phyloP scores from a whole-genome alignment of 2,113 vertebrate species.

The Podocnemis expansa region DNA sequence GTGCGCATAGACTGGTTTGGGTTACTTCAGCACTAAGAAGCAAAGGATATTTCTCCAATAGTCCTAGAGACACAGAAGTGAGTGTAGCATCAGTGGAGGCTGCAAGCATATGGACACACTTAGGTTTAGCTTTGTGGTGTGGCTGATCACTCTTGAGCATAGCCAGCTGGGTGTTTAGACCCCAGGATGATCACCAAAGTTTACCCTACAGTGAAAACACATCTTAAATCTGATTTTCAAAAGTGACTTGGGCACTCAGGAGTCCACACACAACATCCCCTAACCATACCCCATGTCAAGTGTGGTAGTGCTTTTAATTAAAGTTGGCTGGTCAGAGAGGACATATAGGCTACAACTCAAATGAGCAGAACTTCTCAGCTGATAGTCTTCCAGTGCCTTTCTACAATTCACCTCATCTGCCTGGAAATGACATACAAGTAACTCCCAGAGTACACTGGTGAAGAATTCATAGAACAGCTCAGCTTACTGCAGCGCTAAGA shows the following conservation, averaged over 20 bases:
- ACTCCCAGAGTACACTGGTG: background rate
- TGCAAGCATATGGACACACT: background rate
- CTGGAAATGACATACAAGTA: conserved; percentile 25
- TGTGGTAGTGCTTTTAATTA: conserved; percentile 1
- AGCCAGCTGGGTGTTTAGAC: background rate
- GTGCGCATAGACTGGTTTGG: background rate
- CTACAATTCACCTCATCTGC: conserved; percentile 5
- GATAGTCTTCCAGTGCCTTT: background rate
- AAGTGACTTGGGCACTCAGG: background rate
- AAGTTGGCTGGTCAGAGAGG: background rate
- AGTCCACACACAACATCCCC: background rate
- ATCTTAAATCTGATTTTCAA: background rate
- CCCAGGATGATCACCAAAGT: background rate
- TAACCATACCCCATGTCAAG: background rate
- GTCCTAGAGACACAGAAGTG: background rate
- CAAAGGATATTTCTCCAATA: background rate
- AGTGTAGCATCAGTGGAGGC: background rate
- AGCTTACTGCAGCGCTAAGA: background rate
- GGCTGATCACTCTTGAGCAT: background rate
- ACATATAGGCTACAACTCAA: conserved; percentile 33
- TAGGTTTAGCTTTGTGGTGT: background rate
- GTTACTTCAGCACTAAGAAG: background rate
- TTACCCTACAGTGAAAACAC: background rate
- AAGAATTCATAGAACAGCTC: background rate
- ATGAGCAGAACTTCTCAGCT: conserved; percentile 41